Base-by-base conservation (phyloP, 53 echinoderm and acorn worm species). In the Crossaster papposus region DNA sequence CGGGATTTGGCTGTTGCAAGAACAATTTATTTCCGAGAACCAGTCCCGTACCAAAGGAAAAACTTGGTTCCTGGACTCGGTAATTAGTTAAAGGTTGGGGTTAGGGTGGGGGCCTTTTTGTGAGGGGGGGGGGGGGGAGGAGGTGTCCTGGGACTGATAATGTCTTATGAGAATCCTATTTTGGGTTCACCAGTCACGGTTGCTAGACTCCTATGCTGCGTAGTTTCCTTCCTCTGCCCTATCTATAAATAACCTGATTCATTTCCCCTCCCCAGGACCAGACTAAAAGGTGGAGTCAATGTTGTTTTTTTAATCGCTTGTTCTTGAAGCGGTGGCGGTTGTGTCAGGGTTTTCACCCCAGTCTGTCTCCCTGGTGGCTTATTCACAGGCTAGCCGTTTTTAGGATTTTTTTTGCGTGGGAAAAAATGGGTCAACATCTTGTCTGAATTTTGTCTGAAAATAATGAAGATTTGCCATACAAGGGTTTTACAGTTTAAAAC, bases 191-290 rank as follows among this genome's bases (percentile, higher is more conserved):
- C 71, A 84, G 84, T 70, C 71, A 84, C 51, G 73, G 71, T 30
- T 54, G 54, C 30, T 30, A 72, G 84, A 72, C 51, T 71, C 54
- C 52, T 31, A 51, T 17, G 52, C 8, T 54, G 18, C 11, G 10
- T 72, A 12, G 73, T 85, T 85, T 85, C 85, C 85, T 85, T 85
- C 85, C 85, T 73, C 28, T 23, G 1, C 54, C 34, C 73, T 72
- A 31, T 54, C 70, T 73, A 72, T 73, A 85, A 85, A 85, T 85
- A 85, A 44, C 30, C 85, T 85, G 72, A 72, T 51, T 72, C 72
- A 72, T 12, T 51, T 54, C 31, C 85, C 51, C 9, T 54, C 31
- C 85, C 51, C 9, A 2, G 44, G 23, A 38, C 68, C 52, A 84
- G 84, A 84, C 84, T 70, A 71, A 44, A 44, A 65, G 68, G 44